Evolutionary conservation across 2,888 invertebrate genomes (phyloP).

Genomic region (Drosophila hamatofila): DNA sequence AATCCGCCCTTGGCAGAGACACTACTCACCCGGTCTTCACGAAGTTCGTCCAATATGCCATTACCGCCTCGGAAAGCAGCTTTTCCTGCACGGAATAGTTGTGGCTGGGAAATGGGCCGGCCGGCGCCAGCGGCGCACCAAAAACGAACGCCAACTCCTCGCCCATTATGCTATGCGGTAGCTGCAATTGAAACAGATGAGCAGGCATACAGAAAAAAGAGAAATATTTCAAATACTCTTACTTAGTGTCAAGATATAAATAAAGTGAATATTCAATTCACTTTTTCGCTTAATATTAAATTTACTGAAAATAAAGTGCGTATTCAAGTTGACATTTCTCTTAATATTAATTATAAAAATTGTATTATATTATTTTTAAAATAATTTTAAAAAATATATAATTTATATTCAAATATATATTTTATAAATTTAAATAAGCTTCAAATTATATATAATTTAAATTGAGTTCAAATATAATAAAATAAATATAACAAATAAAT

Average conservation of each 20-base stretch:
- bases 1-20: slow-evolving; percentile 43
- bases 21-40: slow-evolving; percentile 93
- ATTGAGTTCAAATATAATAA: too few relatives aligned
- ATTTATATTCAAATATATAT: too few relatives aligned
- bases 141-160: slow-evolving; percentile 95
- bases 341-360: too few relatives aligned
- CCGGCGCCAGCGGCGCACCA: slow-evolving; percentile 92
- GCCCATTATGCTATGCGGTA: slow-evolving; percentile 92
- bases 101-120: slow-evolving; percentile 89
- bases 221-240: slow-evolving; percentile 33
- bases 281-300: too few relatives aligned
- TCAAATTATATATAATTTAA: too few relatives aligned
- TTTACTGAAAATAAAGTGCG: too few relatives aligned
- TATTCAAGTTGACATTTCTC: too few relatives aligned
- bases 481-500: too few relatives aligned
- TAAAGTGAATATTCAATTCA: background rate
- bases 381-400: too few relatives aligned
- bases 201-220: background rate
- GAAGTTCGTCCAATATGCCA: slow-evolving; percentile 96
- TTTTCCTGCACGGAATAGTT: slow-evolving; percentile 92
- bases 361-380: too few relatives aligned
- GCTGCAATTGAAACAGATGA: slow-evolving; percentile 84
- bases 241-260: background rate
- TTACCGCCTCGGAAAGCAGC: slow-evolving; percentile 93
- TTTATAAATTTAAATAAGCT: too few relatives aligned